These are phyloP conservation scores for Anguilla obscura DNA, from an alignment of 2,797 vertebrate genomes.

Conservation along the genomic window DNA sequence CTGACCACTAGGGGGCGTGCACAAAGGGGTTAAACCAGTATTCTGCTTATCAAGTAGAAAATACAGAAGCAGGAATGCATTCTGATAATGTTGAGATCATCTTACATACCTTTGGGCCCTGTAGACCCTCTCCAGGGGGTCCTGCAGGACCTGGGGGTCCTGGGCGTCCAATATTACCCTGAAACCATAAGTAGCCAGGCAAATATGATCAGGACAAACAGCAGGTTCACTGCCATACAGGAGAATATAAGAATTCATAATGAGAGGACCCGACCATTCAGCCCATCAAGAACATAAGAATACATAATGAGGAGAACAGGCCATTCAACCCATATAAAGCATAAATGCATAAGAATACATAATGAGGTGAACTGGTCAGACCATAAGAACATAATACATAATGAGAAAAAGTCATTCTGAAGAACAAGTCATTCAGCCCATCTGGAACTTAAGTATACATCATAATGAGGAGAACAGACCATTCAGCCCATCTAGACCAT, in stretches of 20 bases:
- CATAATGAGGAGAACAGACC: too few species aligned
- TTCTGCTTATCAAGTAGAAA: not conserved
- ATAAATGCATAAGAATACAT: too few species aligned
- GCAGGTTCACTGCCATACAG: slow-evolving; percentile 25
- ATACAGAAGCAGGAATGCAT: not conserved
- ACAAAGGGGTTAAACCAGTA: not conserved
- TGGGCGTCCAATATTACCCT: slow-evolving; percentile 80
- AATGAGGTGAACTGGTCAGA: too few species aligned
- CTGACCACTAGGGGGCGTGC: too few species aligned
- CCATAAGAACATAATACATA: too few species aligned
- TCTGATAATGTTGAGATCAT: not conserved
- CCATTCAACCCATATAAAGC: too few species aligned
- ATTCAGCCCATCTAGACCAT: not conserved
- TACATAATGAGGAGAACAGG: too few species aligned
- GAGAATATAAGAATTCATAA: slow-evolving; percentile 18
- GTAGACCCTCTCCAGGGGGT: slow-evolving; percentile 83
- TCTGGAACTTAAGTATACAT: too few species aligned
- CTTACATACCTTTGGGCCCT: slow-evolving; percentile 84
- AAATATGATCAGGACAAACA: slow-evolving; percentile 28
- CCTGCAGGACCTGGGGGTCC: slow-evolving; percentile 78
- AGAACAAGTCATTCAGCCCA: too few species aligned
- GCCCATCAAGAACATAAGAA: too few species aligned
- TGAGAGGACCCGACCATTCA: not conserved
- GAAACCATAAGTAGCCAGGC: slow-evolving; percentile 47
- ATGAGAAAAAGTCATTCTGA: too few species aligned